Evolutionary conservation across 2,888 invertebrate species (phyloP), one percentile per base, ranked within the genome.

Genomic region (Synergus umbraculus): DNA sequence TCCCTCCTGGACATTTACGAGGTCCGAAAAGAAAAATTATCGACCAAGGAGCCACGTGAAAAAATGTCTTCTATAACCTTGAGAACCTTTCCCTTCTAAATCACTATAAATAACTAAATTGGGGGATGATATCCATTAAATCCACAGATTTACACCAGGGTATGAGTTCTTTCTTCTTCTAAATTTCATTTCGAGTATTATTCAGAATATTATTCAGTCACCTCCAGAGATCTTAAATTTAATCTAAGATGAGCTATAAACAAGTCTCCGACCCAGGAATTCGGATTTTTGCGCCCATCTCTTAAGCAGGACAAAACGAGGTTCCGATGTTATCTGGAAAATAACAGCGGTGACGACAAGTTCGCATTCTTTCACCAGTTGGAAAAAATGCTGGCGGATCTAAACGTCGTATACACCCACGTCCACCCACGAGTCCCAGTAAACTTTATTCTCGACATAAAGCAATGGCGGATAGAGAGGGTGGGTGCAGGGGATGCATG

Each of bases 1-100:
- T 83, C 84, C 84, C 84, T 84, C 84, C 80, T 82, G 83, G 83
- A 84, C 84, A 82, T 83, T 84, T 84, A 83, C 84, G 83, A 83
- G 78, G 80, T 76, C 81, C 82, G 18, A 63, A 77, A 65, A 76
- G 78, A 80, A 81, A 82, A 83, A 84, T 82, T 84, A 77, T 81
- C 81, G 41, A 76, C 63, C 76, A 76, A 44, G n/a, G 69, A 44
- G 44, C n/a, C 15, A 64, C 67, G 37, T 64, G 73, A 76, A 60
- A 76, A 78, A 78, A 76, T 77, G 41, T 64, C 49, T 69, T 46
- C 37, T 54, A 67, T 67, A 58, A 66, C 82, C 76, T 58, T 76
- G 76, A 46, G 76, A 66, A 79, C 64, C 69, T 78, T 46, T 58
- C 64, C 13, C 12, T 46, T 64, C 77, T 78, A 41, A 54, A 73